Evolutionary conservation across 2,888 invertebrate genomes (phyloP).

Genomic region (Aporophyla nigra): DNA sequence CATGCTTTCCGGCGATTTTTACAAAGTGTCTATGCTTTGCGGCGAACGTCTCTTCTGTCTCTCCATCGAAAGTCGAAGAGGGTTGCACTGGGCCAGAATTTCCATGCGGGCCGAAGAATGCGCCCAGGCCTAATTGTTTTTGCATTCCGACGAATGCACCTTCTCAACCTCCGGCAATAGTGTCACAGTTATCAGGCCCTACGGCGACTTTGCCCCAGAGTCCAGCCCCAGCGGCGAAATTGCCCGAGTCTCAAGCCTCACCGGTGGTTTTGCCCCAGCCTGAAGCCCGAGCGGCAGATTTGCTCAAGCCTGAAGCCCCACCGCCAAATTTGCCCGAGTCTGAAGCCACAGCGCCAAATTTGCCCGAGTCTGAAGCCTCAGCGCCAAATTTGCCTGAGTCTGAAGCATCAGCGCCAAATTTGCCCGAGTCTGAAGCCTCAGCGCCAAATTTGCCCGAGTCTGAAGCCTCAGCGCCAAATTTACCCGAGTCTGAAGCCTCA

Average conservation of each 20-base stretch:
- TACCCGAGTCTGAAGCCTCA: background rate
- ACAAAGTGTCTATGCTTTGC: slow-evolving; percentile 1
- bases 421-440: background rate
- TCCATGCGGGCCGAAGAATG: background rate
- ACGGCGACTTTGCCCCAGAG: background rate
- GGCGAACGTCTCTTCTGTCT: background rate
- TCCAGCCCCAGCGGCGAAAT: background rate
- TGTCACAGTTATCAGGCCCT: no score
- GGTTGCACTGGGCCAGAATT: background rate
- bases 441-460: background rate
- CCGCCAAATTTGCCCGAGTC: background rate
- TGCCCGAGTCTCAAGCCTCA: background rate
- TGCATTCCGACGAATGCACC: background rate
- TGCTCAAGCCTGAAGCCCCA: background rate
- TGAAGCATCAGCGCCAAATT: background rate
- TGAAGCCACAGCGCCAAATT: background rate
- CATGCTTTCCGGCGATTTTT: background rate
- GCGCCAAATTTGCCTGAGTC: background rate
- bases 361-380: background rate
- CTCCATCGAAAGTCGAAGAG: background rate
- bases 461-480: background rate
- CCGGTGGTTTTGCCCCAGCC: background rate
- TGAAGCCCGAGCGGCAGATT: background rate
- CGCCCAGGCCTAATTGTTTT: background rate
- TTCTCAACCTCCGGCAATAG: background rate